Conservation (phyloP, 2,888 invertebrate genomes). For the Dendrolimus houi region DNA sequence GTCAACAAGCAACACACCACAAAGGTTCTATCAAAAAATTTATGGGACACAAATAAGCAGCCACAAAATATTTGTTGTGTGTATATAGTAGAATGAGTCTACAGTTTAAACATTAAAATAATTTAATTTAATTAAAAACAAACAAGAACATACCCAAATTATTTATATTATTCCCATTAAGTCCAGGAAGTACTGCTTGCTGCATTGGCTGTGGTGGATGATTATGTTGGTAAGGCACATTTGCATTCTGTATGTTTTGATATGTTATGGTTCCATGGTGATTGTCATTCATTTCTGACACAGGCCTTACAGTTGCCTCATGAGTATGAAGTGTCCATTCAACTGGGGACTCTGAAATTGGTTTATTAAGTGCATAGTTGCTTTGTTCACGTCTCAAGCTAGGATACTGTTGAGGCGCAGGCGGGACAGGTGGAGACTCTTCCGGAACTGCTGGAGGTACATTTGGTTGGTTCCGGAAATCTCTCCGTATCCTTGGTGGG, state of each 20-base stretch:
- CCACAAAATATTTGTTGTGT: too few species aligned
- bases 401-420: slow-evolving; percentile 65
- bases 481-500: slow-evolving; percentile 88
- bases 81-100: too few species aligned
- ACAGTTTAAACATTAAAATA: too few species aligned
- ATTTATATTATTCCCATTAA: slow-evolving; percentile 64
- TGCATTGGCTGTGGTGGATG: slow-evolving; percentile 50
- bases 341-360: slow-evolving; percentile 59
- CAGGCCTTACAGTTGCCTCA: slow-evolving; percentile 47
- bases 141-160: slow-evolving; percentile 30
- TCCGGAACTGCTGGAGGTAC: slow-evolving; percentile 92
- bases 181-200: slow-evolving; percentile 45
- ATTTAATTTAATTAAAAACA: too few species aligned
- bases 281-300: slow-evolving; percentile 63
- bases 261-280: slow-evolving; percentile 64
- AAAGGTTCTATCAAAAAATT: too few species aligned
- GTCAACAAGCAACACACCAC: too few species aligned
- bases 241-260: slow-evolving; percentile 66
- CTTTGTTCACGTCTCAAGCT: slow-evolving; percentile 60
- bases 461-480: slow-evolving; percentile 85
- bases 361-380: slow-evolving; percentile 57
- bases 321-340: slow-evolving; percentile 66
- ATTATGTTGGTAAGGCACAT: slow-evolving; percentile 62
- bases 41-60: too few species aligned
- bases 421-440: slow-evolving; percentile 81